Evolutionary conservation across 2,888 invertebrate species (phyloP).

Genomic region (Tachystola acroxantha): DNA sequence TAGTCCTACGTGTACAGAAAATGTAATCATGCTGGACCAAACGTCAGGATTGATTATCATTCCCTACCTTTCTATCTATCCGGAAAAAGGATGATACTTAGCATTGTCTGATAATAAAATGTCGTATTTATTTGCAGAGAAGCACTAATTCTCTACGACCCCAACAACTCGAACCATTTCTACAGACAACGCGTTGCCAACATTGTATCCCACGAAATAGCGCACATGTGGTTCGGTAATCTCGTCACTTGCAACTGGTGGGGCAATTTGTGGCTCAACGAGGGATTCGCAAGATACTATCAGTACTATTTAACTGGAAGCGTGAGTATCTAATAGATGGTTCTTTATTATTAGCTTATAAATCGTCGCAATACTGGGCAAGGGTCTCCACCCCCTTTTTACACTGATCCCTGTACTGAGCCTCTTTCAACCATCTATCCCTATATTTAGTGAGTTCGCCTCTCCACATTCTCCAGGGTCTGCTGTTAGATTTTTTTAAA

Average conservation of each 20-base stretch:
- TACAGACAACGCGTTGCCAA: slow-evolving; percentile 82
- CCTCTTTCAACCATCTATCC: too few species aligned
- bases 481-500: too few species aligned
- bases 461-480: too few species aligned
- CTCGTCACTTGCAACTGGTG: slow-evolving; percentile 87
- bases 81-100: too few species aligned
- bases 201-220: slow-evolving; percentile 86
- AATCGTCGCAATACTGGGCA: too few species aligned
- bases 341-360: neutral
- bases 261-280: slow-evolving; percentile 84
- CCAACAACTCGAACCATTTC: slow-evolving; percentile 64
- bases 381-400: neutral
- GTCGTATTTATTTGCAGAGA: slow-evolving; percentile 73
- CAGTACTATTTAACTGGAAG: slow-evolving; percentile 80
- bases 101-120: too few species aligned
- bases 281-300: slow-evolving; percentile 84
- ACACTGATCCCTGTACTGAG: too few species aligned
- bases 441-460: too few species aligned
- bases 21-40: too few species aligned
- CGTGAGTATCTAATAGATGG: slow-evolving; percentile 34
- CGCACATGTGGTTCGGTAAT: slow-evolving; percentile 92
- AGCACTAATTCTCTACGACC: slow-evolving; percentile 74
- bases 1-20: too few species aligned
- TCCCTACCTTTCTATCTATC: too few species aligned
- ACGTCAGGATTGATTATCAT: too few species aligned